Evolutionary conservation across 2,888 invertebrate species (phyloP).

Genomic region (Heliconius aoede): DNA sequence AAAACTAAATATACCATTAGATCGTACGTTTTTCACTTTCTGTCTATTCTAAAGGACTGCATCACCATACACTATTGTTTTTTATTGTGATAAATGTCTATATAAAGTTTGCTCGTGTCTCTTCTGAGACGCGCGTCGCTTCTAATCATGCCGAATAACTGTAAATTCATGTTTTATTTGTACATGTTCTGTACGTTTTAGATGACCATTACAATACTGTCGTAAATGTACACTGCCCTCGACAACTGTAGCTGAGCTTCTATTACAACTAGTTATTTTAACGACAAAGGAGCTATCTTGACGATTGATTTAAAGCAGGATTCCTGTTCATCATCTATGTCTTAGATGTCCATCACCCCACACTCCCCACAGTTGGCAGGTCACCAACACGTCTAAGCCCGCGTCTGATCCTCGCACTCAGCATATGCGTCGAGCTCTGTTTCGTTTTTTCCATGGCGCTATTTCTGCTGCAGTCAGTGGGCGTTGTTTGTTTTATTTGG

Average conservation of each 20-base stretch:
- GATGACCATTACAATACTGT: too few relatives aligned
- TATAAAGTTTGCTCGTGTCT: neutral
- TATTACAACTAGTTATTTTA: neutral
- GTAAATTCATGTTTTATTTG: neutral
- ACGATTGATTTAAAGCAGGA: constrained; percentile 32
- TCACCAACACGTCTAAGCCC: constrained; percentile 11
- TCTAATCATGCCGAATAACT: constrained; percentile 15
- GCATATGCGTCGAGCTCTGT: constrained; percentile 21
- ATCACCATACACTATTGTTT: neutral
- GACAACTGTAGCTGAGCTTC: neutral
- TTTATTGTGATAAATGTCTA: neutral
- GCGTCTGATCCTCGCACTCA: constrained; percentile 24
- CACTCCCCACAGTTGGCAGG: constrained; percentile 2
- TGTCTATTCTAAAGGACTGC: neutral
- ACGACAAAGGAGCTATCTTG: constrained; percentile 19
- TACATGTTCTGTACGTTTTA: constrained; percentile 2
- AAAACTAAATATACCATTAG: too few relatives aligned
- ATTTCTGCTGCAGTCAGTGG: constrained; percentile 20
- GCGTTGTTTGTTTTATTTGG: constrained; percentile 28
- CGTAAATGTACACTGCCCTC: neutral
- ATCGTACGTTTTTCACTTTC: neutral
- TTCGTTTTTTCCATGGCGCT: constrained; percentile 9
- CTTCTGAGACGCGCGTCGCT: too few relatives aligned
- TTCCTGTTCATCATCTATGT: constrained; percentile 5
- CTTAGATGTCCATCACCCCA: neutral